Conservation (phyloP, 2,888 invertebrate genomes). For the Plebejus argus region DNA sequence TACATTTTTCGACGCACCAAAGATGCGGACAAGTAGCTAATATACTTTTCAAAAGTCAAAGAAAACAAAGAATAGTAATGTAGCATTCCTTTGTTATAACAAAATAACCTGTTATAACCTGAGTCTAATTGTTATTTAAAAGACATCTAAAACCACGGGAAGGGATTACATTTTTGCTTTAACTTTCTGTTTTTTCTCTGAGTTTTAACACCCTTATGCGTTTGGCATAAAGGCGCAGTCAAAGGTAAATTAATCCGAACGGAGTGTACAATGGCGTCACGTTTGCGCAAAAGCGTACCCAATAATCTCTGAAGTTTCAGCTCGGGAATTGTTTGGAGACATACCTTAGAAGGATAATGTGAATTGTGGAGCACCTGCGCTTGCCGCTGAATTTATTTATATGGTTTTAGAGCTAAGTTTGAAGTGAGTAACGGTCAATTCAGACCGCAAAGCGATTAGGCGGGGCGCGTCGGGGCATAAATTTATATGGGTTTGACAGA, state of each 20-base stretch:
- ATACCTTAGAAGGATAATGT: conserved; percentile 22
- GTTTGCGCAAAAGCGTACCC: conserved; percentile 6
- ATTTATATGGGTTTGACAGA: no score
- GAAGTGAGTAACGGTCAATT: no score
- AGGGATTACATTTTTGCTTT: not conserved
- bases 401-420: not conserved
- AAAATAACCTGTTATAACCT: not conserved
- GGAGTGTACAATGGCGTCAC: not conserved
- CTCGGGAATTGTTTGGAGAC: conserved; percentile 21
- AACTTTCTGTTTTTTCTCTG: no score
- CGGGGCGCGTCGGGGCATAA: no score
- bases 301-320: conserved; percentile 21
- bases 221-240: no score
- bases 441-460: no score
- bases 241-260: no score
- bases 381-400: not conserved
- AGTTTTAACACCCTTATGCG: no score
- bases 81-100: not conserved
- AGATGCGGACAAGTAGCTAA: no score
- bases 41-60: not conserved
- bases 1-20: no score
- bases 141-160: not conserved
- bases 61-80: not conserved
- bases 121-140: not conserved
- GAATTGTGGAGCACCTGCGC: conserved; percentile 25